Base-by-base conservation (phyloP, 1,140 invertebrate species). In the Drosophila subpulchrella region DNA sequence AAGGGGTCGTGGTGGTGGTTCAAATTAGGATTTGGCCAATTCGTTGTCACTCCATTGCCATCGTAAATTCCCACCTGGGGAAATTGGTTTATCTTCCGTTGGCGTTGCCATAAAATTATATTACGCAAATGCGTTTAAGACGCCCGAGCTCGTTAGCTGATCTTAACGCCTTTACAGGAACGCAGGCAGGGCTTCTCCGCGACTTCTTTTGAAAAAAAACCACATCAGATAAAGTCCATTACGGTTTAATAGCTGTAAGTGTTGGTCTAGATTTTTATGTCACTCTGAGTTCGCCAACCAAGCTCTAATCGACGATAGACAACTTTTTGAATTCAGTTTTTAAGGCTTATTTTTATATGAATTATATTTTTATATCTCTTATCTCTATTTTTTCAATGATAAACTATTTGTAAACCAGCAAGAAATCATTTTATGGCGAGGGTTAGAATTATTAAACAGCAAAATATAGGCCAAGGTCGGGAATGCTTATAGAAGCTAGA, bases 1-100 rank as follows among this genome's bases (percentile, higher is more conserved):
- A 3, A 6, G 10, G 38, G 27, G 17, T 11, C 6, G 15, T 6
- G 17, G n/a, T n/a, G 41, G n/a, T 42, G 7, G 15, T 24, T 13
- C 7, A 50, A 62, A 72, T 73, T 60, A 46, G 70, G 57, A 74
- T 55, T 74, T 62, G 39, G 17, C 55, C 55, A 62, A 62, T 54
- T 63, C 50, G 55, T 63, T 68, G 61, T 68, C 79, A 74, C 76
- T 79, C 59, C 74, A 76, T 81, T 85, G 77, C 72, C 36, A 77
- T 76, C 81, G 65, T 85, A 85, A 84, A 84, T 80, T 76, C 53
- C 32, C 76, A 84, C 76, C 72, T 78, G 74, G 58, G 65, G 27
- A 81, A 81, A 81, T 81, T 78, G 75, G 57, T 65, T 82, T 81
- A 82, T 70, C 67, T 47, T 39, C 57, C 38, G 51, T 59, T 48